Percentiles rank a stretch among this genome's conserved stretches.
These are phyloP conservation scores for Lysandra coridon DNA, from an alignment of 2,888 invertebrate species.

Conservation along the genomic window DNA sequence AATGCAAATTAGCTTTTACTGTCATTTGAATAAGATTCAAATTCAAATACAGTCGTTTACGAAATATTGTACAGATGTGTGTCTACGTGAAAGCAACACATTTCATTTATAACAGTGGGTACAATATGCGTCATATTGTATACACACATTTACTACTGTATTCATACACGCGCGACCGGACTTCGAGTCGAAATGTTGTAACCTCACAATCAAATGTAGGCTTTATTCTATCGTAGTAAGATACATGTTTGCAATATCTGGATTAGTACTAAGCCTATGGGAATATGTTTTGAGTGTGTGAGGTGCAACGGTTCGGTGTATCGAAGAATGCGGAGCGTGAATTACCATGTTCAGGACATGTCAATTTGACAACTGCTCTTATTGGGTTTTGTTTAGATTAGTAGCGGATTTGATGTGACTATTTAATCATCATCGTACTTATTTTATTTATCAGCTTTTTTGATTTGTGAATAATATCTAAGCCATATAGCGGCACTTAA, in stretches of 20 bases:
- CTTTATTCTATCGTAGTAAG: constrained; percentile 41
- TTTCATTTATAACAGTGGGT: constrained; percentile 76
- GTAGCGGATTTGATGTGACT: constrained; percentile 34
- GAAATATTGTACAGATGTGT: constrained; percentile 67
- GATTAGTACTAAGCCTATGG: constrained; percentile 59
- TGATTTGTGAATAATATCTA: constrained; percentile 31
- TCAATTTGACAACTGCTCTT: constrained; percentile 69
- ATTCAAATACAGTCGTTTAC: constrained; percentile 43
- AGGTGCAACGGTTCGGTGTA: constrained; percentile 66
- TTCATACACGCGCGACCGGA: constrained; percentile 51
- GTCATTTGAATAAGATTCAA: constrained; percentile 5
- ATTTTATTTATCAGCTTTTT: not conserved
- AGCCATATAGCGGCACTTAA: too few species aligned
- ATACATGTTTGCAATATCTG: constrained; percentile 42
- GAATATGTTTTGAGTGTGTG: constrained; percentile 67
- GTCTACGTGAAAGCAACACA: constrained; percentile 78
- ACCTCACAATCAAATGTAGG: not conserved
- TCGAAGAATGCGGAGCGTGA: constrained; percentile 78
- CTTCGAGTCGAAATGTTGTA: not conserved
- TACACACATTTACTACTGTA: constrained; percentile 70
- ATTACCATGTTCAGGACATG: constrained; percentile 77
- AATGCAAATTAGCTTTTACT: constrained; percentile 43
- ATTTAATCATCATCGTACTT: constrained; percentile 11
- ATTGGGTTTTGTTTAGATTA: constrained; percentile 53
- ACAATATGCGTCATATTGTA: constrained; percentile 76